phyloP scores from a whole-genome alignment of 2,888 invertebrate species.

The Drosophila austrosaltans region DNA sequence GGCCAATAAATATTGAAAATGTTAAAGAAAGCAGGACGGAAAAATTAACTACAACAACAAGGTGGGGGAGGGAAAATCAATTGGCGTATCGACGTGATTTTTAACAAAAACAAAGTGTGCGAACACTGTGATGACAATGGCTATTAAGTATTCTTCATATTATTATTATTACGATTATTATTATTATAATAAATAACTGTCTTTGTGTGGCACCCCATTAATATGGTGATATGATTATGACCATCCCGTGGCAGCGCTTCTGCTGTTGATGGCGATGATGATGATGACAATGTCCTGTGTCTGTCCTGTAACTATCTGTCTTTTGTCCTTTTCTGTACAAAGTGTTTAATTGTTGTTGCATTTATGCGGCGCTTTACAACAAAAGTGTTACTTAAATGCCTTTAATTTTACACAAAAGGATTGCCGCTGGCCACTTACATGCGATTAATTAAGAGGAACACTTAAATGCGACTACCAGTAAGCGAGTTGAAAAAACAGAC shows the following conservation, averaged over 20 bases:
- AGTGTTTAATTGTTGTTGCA: conserved; percentile 57
- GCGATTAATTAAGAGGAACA: conserved; percentile 65
- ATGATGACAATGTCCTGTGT: conserved; percentile 39
- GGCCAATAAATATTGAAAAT: conserved; percentile 38
- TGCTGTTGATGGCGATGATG: conserved; percentile 25
- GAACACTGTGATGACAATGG: neutral
- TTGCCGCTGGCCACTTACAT: conserved; percentile 42
- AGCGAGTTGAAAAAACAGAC: neutral
- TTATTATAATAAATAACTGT: conserved; percentile 37
- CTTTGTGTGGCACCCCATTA: conserved; percentile 42
- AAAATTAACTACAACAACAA: neutral
- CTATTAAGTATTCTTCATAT: conserved; percentile 17
- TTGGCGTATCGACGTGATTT: conserved; percentile 4
- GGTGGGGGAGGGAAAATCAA: neutral
- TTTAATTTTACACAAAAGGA: conserved; percentile 56
- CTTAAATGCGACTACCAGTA: conserved; percentile 3
- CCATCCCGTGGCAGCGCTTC: conserved; percentile 20
- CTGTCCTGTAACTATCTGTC: conserved; percentile 15
- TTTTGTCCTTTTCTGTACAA: conserved; percentile 34
- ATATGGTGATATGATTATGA: conserved; percentile 42
- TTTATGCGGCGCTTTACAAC: conserved; percentile 32
- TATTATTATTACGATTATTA: conserved; percentile 32
- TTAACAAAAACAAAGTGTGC: conserved; percentile 10
- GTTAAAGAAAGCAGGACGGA: conserved; percentile 7
- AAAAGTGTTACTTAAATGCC: conserved; percentile 45